Percentiles rank a stretch among this genome's conserved stretches.
These are phyloP conservation scores for Rhinogobius similis DNA, from an alignment of 2,113 vertebrate genomes.

Conservation along the genomic window DNA sequence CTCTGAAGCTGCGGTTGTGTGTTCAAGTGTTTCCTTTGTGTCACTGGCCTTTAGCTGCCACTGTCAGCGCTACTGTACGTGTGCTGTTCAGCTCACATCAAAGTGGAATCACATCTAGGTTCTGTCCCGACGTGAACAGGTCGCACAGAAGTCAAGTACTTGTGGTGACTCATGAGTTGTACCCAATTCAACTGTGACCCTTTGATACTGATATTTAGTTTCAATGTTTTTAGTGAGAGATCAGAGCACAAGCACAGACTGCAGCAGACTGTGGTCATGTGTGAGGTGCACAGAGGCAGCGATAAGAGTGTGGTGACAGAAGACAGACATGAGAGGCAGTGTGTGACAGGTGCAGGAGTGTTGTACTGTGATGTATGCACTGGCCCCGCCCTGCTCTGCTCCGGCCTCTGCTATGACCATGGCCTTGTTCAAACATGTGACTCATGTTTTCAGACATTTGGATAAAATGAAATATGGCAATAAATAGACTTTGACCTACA, in stretches of 20 bases:
- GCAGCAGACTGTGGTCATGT: not conserved
- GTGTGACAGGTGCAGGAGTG: not conserved
- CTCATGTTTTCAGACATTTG: conserved; percentile 4
- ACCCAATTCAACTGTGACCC: not conserved
- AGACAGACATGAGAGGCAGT: not conserved
- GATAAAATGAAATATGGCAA: conserved; percentile 59
- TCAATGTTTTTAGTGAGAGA: too few relatives aligned
- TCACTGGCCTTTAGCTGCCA: too few relatives aligned
- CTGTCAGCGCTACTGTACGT: not conserved
- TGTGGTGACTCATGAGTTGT: not conserved
- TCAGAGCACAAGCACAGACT: not conserved
- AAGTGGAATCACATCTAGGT: too few relatives aligned
- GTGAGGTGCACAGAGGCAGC: not conserved
- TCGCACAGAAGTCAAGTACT: not conserved
- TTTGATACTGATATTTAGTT: not conserved
- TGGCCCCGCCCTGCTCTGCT: not conserved
- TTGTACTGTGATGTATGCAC: not conserved
- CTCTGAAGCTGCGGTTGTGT: too few relatives aligned
- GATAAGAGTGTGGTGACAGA: too few relatives aligned
- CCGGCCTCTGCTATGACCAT: not conserved
- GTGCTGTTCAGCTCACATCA: not conserved
- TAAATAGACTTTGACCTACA: conserved; percentile 79
- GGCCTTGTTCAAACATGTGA: conserved; percentile 7
- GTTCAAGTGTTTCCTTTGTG: too few relatives aligned
- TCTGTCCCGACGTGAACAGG: too few relatives aligned